Conservation (phyloP, 2,113 vertebrate genomes). For the Saccopteryx leptura region DNA sequence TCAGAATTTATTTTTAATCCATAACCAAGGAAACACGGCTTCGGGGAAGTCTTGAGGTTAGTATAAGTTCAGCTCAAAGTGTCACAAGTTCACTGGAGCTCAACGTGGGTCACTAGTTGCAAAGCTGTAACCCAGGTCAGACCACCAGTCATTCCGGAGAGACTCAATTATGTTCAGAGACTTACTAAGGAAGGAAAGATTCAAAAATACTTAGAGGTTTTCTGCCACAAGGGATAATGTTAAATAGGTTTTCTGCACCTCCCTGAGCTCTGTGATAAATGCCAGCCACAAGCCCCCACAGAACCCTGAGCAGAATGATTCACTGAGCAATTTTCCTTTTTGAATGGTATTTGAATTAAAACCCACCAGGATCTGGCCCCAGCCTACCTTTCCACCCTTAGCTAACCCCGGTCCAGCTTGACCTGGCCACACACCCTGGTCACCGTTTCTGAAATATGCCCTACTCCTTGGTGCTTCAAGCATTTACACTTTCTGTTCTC, state of each 20-base stretch:
- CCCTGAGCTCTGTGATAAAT: neutral
- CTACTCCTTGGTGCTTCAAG: neutral
- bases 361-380: no score
- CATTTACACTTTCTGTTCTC: neutral
- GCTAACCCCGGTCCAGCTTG: rapidly evolving
- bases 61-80: neutral
- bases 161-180: rapidly evolving
- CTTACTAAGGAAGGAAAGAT: neutral
- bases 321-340: neutral
- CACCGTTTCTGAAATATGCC: neutral
- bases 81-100: neutral
- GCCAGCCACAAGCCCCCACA: neutral
- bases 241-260: neutral
- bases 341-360: neutral
- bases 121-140: neutral
- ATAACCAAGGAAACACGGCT: neutral
- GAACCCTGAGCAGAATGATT: neutral
- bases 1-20: slow-evolving; percentile 57
- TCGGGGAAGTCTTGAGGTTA: slow-evolving; percentile 7
- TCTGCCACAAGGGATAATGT: neutral
- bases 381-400: rapidly evolving
- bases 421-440: neutral
- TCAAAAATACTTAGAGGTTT: neutral
- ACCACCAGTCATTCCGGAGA: rapidly evolving
- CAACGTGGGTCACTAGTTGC: rapidly evolving